Percentiles rank a stretch among this genome's conserved stretches.
phyloP scores from a whole-genome alignment of 2,888 invertebrate species.

The Mythimna lalbum region DNA sequence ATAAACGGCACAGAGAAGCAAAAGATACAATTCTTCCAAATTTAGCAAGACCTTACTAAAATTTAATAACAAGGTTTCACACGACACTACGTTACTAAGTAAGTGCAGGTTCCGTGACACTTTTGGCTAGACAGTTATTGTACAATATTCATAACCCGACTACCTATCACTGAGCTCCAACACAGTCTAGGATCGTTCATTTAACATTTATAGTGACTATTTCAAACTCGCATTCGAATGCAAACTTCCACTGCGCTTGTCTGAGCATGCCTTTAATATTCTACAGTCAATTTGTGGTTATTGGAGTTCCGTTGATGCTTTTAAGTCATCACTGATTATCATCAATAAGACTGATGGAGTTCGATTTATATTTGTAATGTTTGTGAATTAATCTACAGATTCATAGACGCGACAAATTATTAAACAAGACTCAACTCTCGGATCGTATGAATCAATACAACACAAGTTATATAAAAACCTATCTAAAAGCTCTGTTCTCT shows the following conservation, averaged over 20 bases:
- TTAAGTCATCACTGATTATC: conserved; percentile 24
- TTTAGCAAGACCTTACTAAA: neutral
- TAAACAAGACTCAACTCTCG: too few relatives aligned
- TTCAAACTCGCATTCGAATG: conserved; percentile 73
- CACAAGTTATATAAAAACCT: too few relatives aligned
- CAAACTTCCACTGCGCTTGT: conserved; percentile 66
- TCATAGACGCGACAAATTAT: neutral
- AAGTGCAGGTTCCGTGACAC: conserved; percentile 36
- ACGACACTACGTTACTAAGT: conserved; percentile 31
- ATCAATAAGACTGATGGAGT: neutral
- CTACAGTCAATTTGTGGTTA: conserved; percentile 69
- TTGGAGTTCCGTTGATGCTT: conserved; percentile 55
- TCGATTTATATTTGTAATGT: neutral
- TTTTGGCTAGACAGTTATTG: conserved; percentile 48
- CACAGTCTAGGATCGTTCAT: conserved; percentile 67
- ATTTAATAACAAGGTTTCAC: conserved; percentile 21
- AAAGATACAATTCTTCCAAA: neutral
- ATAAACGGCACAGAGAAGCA: conserved; percentile 3
- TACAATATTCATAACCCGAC: conserved; percentile 51
- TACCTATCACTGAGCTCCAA: conserved; percentile 52
- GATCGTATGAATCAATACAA: too few relatives aligned
- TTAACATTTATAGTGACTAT: conserved; percentile 77
- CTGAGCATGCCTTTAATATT: conserved; percentile 70
- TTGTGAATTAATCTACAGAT: neutral
- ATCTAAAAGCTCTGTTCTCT: too few relatives aligned